Base-by-base conservation (phyloP, 2,888 invertebrate genomes). In the Tachina grossa region DNA sequence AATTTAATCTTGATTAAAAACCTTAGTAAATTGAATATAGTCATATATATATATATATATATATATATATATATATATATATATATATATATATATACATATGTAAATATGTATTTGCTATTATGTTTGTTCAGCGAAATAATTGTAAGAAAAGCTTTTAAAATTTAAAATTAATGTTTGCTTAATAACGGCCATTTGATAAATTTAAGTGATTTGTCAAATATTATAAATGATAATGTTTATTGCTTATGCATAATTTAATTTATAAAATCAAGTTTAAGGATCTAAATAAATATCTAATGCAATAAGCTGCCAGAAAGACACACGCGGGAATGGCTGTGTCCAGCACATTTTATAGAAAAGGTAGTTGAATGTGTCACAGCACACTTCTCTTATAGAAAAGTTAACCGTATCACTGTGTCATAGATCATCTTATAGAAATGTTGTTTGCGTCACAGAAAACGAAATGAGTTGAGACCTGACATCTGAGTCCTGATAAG, bases 1-100 rank as follows among this genome's bases (percentile, higher is more conserved):
- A 69, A 81, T 68, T 78, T 71, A 83, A 83, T 86, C 83, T 83
- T 86, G 83, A 86, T 83, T 77, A 76, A 83, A 80, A 80, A 72
- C 83, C 76, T 80, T 83, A 83, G 77, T 61, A 83, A 80, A 85
- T 80, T 74, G 66, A 61, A 74, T 65, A 45, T 74, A 31, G 3
- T 31, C 31, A 4, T 31, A 31, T 4, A 4, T 31, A 31, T 4
- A 31, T 4, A 3, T 31, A 31, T 22, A 22, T 22, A 4, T 31
- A 31, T 4, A 3, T 31, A 31, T 31, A 31, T 4, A 3, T 31
- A 4, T 22, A n/a, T n/a, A n/a, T n/a, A 4, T 31, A 31, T 4
- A 4, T 31, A 31, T 4, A 31, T 4, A 3, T 31, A 31, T 22
- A 22, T 31, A 6, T 31, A 31, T 1, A 6, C 2, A 6, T 31